These are phyloP conservation scores for Hafferia zeledoni DNA, from an alignment of 2,797 vertebrate genomes.

Conservation along the genomic window DNA sequence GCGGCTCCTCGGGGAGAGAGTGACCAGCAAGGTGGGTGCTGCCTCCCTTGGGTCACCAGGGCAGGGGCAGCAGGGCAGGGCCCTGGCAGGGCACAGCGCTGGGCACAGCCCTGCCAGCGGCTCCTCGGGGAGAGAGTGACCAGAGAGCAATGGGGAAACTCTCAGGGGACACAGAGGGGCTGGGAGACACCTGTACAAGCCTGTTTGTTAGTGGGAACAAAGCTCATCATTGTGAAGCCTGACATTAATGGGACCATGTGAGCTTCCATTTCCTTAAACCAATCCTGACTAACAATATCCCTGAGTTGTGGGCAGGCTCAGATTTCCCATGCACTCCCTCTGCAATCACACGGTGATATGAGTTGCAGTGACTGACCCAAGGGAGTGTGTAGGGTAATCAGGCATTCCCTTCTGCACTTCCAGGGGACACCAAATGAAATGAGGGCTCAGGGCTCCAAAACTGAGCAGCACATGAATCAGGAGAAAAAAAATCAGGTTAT, in stretches of 20 bases:
- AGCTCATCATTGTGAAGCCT: background rate
- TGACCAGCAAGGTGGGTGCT: too few species aligned
- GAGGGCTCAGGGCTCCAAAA: constrained; percentile 10
- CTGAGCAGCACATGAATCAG: background rate
- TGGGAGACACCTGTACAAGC: background rate
- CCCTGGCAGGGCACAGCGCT: background rate
- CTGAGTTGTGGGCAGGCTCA: background rate
- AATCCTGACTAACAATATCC: background rate
- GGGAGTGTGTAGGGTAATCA: background rate
- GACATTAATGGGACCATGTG: background rate
- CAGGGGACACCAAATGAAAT: background rate
- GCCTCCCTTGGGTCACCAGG: too few species aligned
- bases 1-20: too few species aligned
- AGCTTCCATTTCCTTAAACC: background rate
- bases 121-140: background rate
- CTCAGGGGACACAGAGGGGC: background rate
- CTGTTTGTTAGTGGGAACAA: background rate
- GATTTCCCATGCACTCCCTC: background rate
- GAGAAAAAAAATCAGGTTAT: background rate
- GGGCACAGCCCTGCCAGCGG: background rate
- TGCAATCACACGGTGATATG: background rate
- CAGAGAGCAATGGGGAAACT: background rate
- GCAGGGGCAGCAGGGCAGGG: background rate
- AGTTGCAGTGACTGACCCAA: background rate
- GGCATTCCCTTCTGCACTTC: background rate